Evolutionary conservation across 1,140 invertebrate genomes (phyloP), one percentile per base, ranked within the genome.

Genomic region (Drosophila ohnishii): DNA sequence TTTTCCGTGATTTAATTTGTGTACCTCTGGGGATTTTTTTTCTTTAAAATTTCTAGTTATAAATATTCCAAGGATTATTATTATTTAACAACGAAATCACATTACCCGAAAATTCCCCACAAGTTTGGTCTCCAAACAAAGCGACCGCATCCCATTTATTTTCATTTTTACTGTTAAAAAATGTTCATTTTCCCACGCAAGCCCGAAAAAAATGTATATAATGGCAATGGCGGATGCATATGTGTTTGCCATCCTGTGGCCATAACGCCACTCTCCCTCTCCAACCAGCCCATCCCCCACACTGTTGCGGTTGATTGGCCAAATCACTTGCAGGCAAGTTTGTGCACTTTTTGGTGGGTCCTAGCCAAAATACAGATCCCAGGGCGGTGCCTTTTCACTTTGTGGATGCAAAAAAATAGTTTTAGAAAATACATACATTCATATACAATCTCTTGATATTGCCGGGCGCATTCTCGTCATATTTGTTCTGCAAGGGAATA

Each of bases 291-390:
- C 19, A 34, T 30, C 45, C n/a, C 10, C 58, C 19, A 48, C 58
- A 56, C 57, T 76, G 47, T 72, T 64, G 78, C 58, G 78, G 78
- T 80, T 81, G 72, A 81, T 81, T 81, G 78, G 65, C 65, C 78
- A 81, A 81, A 81, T 81, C 78, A 81, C 77, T 80, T 76, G 78
- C 61, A 70, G 65, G 53, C 57, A 37, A 55, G 47, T 42, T 59
- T 64, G 58, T 76, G 77, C 66, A 44, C 72, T 72, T 80, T 80
- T 72, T 59, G 70, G 47, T 22, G 35, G 19, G 3, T 40, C 30
- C 8, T 14, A 51, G 34, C 59, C 32, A 25, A n/a, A 48, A 22
- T 61, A 39, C 51, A 28, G 57, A 42, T 44, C 39, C 40, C 47
- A 9, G 22, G 35, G 44, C 16, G 48, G 28, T 47, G 44, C 40